phyloP scores from a whole-genome alignment of 1,140 invertebrate genomes.

The Vanessa tameamea region DNA sequence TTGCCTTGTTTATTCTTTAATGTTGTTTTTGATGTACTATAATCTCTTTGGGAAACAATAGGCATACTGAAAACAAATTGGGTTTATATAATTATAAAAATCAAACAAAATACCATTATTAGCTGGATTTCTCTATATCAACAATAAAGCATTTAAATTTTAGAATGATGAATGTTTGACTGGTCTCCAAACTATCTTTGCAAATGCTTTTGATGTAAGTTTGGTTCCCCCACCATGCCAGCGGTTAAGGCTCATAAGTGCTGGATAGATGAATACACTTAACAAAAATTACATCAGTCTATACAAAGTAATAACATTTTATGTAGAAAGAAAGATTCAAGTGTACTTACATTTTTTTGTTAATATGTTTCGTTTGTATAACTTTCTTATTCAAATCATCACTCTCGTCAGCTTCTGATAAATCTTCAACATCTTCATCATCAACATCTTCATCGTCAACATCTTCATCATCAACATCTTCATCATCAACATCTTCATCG shows the following conservation, averaged over 20 bases:
- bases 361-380: background rate
- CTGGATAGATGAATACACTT: no score
- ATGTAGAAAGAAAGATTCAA: background rate
- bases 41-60: slow-evolving; percentile 7
- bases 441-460: slow-evolving; percentile 4
- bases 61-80: background rate
- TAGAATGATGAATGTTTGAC: no score
- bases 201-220: no score
- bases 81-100: background rate
- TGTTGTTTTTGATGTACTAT: slow-evolving; percentile 14
- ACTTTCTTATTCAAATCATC: background rate
- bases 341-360: background rate
- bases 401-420: background rate
- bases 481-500: slow-evolving; percentile 35
- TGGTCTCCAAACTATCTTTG: no score
- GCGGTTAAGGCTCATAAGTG: no score
- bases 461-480: slow-evolving; percentile 12
- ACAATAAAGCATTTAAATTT: no score
- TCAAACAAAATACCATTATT: no score
- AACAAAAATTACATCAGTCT: no score
- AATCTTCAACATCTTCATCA: background rate
- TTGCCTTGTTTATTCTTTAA: background rate
- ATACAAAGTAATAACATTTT: no score
- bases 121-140: no score
- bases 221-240: no score